Conservation (phyloP, 2,888 invertebrate species). For the Cacoxenus indagator region DNA sequence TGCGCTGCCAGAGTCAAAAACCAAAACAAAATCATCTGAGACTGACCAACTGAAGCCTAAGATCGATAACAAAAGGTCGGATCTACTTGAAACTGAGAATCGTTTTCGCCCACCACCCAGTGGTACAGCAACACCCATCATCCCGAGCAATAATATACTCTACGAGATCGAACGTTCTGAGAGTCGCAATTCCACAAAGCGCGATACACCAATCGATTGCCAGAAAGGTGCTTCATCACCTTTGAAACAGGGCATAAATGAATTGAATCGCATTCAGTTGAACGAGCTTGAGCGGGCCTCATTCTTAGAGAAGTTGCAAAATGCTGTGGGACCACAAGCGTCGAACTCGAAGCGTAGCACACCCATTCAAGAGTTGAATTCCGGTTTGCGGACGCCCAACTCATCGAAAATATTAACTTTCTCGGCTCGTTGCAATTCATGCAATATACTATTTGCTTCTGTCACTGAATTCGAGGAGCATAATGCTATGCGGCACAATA, state of each 20-base stretch:
- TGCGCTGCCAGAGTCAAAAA: no score
- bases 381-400: background rate
- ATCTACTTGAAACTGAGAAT: background rate
- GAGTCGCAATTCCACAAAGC: conserved; percentile 52
- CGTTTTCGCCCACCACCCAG: conserved; percentile 16
- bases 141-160: conserved; percentile 57
- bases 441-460: conserved; percentile 62
- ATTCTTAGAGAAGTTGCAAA: conserved; percentile 60
- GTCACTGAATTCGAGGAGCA: conserved; percentile 65
- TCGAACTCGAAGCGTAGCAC: conserved; percentile 15
- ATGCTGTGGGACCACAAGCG: conserved; percentile 38
- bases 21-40: background rate
- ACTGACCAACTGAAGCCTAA: no score
- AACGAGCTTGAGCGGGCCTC: conserved; percentile 46
- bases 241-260: background rate
- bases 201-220: no score
- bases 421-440: conserved; percentile 66
- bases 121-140: conserved; percentile 53
- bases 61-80: background rate
- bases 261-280: background rate
- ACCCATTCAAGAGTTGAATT: background rate
- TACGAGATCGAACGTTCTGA: conserved; percentile 64
- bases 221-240: no score
- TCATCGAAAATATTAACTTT: conserved; percentile 44
- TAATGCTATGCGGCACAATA: conserved; percentile 64